Base-by-base conservation (phyloP, 2,113 vertebrate genomes). In the Pleuronectes platessa region DNA sequence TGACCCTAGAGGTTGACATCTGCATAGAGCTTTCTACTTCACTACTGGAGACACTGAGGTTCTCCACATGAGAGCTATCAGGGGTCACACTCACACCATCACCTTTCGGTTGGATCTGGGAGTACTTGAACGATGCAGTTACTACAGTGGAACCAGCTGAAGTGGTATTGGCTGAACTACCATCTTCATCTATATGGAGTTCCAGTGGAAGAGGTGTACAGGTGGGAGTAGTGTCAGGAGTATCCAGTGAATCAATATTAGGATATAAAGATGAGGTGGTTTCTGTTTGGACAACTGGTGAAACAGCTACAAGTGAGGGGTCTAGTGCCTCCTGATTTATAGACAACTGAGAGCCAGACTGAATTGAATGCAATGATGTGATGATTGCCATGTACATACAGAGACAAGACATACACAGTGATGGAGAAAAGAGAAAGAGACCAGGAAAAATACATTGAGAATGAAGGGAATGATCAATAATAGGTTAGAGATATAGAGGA, bases 271-370 rank as follows among this genome's bases (percentile, higher is more conserved):
- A 37, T n/a, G 58, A 14, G 40, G 55, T 2, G 0, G 66, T 53
- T 49, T 40, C 56, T 58, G 31, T 4, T 62, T 76, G 68, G 26
- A 71, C 63, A 68, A 68, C 42, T 31, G 31, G 31, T 6, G 31
- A 31, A 31, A 31, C 31, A 8, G 31, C 31, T 31, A 31, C 31
- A 1, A 76, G 26, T 65, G 71, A 69, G 40, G 67, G 17, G 3
- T 93, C 91, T 40, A 65, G 66, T 18, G 76, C 56, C 85, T 95
- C 95, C 67, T 93, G 92, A 89, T 88, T 93, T 82, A 95, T 76
- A 79, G 93, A 95, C 77, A 93, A 77, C 80, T 94, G 94, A 82
- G 96, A 96, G 87, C 92, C 95, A 68, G 96, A 96, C 97, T 98
- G 91, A 82, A 90, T 85, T 98, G 91, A 82, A 90, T 85, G 64